Evolutionary conservation across 2,888 invertebrate genomes (phyloP).

Genomic region (Drosophila mayaguana): DNA sequence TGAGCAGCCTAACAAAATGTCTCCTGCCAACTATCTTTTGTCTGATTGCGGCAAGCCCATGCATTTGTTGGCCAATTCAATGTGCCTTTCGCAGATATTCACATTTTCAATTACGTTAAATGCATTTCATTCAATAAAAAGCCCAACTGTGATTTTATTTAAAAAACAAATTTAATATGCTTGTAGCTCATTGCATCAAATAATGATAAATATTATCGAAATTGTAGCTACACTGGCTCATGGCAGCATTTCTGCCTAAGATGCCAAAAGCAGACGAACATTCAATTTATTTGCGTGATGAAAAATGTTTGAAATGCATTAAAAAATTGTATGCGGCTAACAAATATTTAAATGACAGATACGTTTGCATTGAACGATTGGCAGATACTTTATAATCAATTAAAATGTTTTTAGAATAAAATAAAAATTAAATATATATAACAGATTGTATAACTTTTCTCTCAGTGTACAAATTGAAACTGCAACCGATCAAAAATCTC

Average conservation of each 20-base stretch:
- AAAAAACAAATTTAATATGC: conserved; percentile 10
- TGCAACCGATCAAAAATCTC: conserved; percentile 15
- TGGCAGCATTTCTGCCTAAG: neutral
- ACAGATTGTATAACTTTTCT: too few species aligned
- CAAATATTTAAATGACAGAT: too few species aligned
- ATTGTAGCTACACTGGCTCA: conserved; percentile 17
- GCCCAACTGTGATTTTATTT: neutral
- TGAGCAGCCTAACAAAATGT: neutral
- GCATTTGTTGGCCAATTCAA: conserved; percentile 1
- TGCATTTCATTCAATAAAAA: conserved; percentile 11
- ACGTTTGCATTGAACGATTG: too few species aligned
- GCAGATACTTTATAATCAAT: neutral
- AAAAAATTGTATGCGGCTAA: too few species aligned
- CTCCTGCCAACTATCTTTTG: neutral
- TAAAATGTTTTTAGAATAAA: neutral
- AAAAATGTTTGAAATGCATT: neutral
- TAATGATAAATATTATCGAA: conserved; percentile 7
- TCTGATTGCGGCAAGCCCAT: neutral
- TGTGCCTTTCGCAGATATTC: conserved; percentile 1
- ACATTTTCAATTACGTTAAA: conserved; percentile 34
- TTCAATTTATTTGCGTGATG: conserved; percentile 2
- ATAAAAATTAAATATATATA: too few species aligned
- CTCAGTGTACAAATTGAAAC: neutral
- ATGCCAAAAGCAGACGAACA: neutral
- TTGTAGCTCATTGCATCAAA: conserved; percentile 7